Evolutionary conservation across 2,113 vertebrate species (phyloP), one percentile per base, ranked within the genome.

Genomic region (Pterocles gutturalis): DNA sequence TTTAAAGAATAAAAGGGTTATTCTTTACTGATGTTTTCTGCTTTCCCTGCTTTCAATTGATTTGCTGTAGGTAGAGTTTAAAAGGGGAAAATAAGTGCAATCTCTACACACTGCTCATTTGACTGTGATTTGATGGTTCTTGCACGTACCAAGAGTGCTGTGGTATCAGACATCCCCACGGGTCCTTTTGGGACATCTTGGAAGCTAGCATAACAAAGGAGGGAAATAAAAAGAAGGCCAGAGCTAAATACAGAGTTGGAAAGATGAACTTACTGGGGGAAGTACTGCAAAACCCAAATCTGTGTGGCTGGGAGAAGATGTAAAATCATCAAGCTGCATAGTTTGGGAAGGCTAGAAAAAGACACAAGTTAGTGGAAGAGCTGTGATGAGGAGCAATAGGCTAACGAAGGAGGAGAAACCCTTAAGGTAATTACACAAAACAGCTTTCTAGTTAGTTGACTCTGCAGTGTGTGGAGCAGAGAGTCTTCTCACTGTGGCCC

Each of bases 1-100:
- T 76, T 94, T 94, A 45, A 93, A 92, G 96, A 95, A 79, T 88
- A 94, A 82, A 89, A 62, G 64, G 33, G 29, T 86, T 96, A 70
- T 95, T 91, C 49, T 95, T 96, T 92, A 92, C 36, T 92, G 84
- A 86, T 1, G 1, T 94, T 93, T 96, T 88, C 75, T 96, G 92
- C 85, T 96, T 94, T 95, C 67, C 92, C 71, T 91, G 90, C 90
- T 83, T 93, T 94, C 61, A 49, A 1, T 43, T 88, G 75, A 28
- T 94, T 91, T 96, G 93, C 75, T 90, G n/a, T 86, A 88, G 91
- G 67, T 77, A 88, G 85, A 62, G 33, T 80, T 95, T 88, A 71
- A 93, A 90, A 92, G 49, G 79, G 88, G 25, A 57, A 77, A 71
- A 36, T 73, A 41, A 80, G 49, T 29, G 26, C 62, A 43, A 22